Evolutionary conservation across 2,888 invertebrate species (phyloP).

Genomic region (Isotomurus palustris): DNA sequence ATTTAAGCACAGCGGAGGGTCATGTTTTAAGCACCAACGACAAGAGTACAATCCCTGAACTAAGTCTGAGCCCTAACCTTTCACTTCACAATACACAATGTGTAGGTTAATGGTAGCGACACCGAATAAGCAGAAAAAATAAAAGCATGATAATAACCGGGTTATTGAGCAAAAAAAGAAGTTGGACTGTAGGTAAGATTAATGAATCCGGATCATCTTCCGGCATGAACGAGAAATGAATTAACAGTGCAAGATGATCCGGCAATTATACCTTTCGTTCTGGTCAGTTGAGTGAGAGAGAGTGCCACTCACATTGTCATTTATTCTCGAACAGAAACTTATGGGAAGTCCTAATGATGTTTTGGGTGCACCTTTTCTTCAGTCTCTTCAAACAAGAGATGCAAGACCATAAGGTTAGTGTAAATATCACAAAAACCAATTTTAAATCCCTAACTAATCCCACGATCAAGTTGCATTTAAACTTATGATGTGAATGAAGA

Average conservation of each 20-base stretch:
- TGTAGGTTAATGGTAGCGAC: no score
- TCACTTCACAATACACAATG: no score
- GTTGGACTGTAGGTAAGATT: slow-evolving; percentile 8
- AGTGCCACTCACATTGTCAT: not conserved
- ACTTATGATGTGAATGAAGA: not conserved
- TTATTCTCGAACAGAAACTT: slow-evolving; percentile 1
- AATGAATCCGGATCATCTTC: slow-evolving; percentile 14
- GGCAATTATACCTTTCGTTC: slow-evolving; percentile 13
- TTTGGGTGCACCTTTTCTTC: slow-evolving; percentile 3
- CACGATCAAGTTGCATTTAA: slow-evolving; percentile 7
- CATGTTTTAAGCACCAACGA: no score
- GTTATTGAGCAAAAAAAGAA: no score
- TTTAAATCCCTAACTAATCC: not conserved
- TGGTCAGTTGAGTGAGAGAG: slow-evolving; percentile 11
- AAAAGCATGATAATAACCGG: no score
- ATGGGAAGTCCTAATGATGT: not conserved
- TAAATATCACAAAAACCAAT: not conserved
- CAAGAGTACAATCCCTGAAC: no score
- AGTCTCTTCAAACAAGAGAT: not conserved
- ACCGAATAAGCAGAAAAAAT: no score
- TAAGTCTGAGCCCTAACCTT: no score
- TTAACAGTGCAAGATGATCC: not conserved
- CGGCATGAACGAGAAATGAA: not conserved
- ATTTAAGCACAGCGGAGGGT: no score
- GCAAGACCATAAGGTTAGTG: not conserved